phyloP scores from a whole-genome alignment of 1,140 invertebrate genomes.

The Heliconius hewitsoni region DNA sequence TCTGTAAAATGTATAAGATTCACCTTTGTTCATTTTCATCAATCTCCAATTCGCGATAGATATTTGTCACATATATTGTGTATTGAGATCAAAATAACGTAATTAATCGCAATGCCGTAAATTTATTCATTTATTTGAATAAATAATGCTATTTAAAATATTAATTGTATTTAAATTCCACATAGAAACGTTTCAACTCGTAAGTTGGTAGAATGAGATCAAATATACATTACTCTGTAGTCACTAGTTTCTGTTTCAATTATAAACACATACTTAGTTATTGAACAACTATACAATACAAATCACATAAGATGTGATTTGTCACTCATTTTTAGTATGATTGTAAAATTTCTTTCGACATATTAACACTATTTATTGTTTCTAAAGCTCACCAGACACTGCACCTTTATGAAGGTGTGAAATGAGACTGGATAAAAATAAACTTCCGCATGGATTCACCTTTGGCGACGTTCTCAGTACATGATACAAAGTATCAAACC shows the following conservation, averaged over 20 bases:
- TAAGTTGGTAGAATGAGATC: not conserved
- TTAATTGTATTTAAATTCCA: not conserved
- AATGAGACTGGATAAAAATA: slow-evolving; percentile 62
- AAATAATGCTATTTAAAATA: not conserved
- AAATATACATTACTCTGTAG: too few relatives aligned
- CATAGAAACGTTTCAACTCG: too few relatives aligned
- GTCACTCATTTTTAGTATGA: not conserved
- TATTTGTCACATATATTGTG: not conserved
- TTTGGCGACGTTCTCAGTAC: slow-evolving; percentile 28
- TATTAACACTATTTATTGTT: not conserved
- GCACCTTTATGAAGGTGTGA: slow-evolving; percentile 52
- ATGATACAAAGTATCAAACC: not conserved
- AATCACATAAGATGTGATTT: not conserved
- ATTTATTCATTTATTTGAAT: not conserved
- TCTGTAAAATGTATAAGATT: not conserved
- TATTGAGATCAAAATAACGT: not conserved
- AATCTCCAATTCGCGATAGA: not conserved
- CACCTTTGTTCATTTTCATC: not conserved
- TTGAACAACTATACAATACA: not conserved
- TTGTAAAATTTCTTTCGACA: not conserved
- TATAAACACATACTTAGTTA: not conserved
- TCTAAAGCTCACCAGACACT: slow-evolving; percentile 32
- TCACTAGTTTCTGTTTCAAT: not conserved
- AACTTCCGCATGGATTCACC: slow-evolving; percentile 59
- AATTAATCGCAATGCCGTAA: not conserved